Evolutionary conservation across 2,888 invertebrate genomes (phyloP), one percentile per base, ranked within the genome.

Genomic region (Meliscaeva auricollis): DNA sequence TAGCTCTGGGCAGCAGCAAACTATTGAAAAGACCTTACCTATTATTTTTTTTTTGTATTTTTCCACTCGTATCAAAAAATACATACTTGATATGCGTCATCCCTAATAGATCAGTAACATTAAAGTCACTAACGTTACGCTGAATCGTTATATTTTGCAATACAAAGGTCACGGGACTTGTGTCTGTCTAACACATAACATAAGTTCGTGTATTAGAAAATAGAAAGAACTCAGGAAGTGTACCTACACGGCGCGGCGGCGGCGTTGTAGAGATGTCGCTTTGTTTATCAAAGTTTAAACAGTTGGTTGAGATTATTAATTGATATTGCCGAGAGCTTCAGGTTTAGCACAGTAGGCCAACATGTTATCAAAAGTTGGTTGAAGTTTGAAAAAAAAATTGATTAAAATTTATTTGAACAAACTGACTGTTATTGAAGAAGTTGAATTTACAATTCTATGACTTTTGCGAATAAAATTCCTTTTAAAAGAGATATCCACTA

Each of bases 131-230:
- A 17, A 38, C 15, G 44, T 41, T 62, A 26, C 41, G 62, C 26
- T 64, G 35, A 48, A 68, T 44, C 20, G 58, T 20, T 58, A 52
- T n/a, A 46, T 60, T 60, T 73, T 52, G 66, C 68, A 69, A 56
- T 52, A 9, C 78, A 79, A 74, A 79, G 79, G 69, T 79, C 83
- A 78, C 83, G 56, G 79, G 72, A 82, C 66, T 54, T 68, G 11
- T 56, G 66, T 9, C 35, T 26, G 26, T 64, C 32, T 54, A 11
- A 41, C 20, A 32, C n/a, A 50, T 35, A 35, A 48, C 48, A 17
- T 22, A 22, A 46, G 17, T 62, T 26, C n/a, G 32, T 41, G 6
- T 7, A n/a, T 38, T 20, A 3, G 20, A 58, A 58, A 58, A 38
- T 38, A 20, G 48, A 50, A 66, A 32, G 8, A 35, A 35, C 50